These are phyloP conservation scores for Phalanger gymnotis DNA, from an alignment of 2,797 vertebrate genomes.

Conservation along the genomic window DNA sequence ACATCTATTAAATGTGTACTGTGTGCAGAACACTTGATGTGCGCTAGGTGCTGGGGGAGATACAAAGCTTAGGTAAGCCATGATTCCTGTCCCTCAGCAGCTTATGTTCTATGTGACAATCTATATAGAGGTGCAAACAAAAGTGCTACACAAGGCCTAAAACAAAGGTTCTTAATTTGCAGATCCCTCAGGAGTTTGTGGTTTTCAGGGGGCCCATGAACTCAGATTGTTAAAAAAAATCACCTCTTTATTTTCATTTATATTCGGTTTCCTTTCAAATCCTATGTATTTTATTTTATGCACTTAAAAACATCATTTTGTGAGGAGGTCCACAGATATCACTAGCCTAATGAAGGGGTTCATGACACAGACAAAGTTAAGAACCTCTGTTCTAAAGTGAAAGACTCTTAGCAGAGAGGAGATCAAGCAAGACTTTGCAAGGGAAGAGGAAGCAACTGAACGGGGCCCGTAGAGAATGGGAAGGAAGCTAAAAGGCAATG, in stretches of 20 bases:
- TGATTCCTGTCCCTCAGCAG: background rate
- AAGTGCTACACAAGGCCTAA: background rate
- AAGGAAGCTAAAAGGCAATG: background rate
- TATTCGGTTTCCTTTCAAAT: background rate
- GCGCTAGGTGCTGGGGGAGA: background rate
- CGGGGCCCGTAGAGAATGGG: rapidly evolving
- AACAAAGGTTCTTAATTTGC: background rate
- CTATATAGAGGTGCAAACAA: background rate
- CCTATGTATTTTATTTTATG: background rate
- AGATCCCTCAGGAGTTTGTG: background rate
- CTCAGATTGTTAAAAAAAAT: background rate
- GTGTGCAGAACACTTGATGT: background rate
- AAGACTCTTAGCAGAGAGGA: background rate
- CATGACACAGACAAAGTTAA: background rate
- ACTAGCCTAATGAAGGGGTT: background rate
- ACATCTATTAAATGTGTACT: background rate
- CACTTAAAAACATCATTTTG: background rate
- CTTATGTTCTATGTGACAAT: background rate
- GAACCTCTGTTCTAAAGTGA: background rate
- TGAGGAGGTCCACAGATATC: background rate
- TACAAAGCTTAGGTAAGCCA: background rate
- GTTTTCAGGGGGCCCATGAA: background rate
- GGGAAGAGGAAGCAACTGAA: background rate
- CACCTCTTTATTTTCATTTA: background rate
- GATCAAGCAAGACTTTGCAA: background rate